phyloP scores from a whole-genome alignment of 2,797 vertebrate genomes.

The Gobionotothen gibberifrons region DNA sequence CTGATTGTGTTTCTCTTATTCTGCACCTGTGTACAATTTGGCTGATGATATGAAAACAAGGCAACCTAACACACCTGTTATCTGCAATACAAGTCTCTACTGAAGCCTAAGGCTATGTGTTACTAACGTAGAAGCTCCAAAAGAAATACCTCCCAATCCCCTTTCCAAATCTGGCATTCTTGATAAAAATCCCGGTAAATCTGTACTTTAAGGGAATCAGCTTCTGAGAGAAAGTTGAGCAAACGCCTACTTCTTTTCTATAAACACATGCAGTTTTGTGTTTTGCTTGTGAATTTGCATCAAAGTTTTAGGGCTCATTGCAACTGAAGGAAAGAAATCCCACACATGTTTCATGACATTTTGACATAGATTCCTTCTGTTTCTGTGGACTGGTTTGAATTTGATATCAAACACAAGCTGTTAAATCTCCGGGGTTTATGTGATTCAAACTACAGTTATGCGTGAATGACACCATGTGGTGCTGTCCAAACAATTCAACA shows the following conservation, averaged over 20 bases:
- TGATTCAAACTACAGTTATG: slow-evolving; percentile 24
- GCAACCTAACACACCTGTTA: background rate
- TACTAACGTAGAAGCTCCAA: background rate
- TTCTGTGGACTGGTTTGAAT: slow-evolving; percentile 7
- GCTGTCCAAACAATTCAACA: slow-evolving; percentile 13
- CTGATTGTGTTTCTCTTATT: slow-evolving; percentile 15
- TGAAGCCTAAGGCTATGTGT: background rate
- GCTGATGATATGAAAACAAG: slow-evolving; percentile 1
- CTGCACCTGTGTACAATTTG: slow-evolving; percentile 6
- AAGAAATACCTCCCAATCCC: background rate
- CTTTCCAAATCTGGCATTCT: background rate
- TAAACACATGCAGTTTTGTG: background rate
- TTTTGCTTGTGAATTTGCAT: background rate
- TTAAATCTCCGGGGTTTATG: slow-evolving; percentile 12
- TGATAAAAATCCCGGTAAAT: no score
- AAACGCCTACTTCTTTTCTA: background rate
- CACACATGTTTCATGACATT: slow-evolving; percentile 13
- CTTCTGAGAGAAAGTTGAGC: background rate
- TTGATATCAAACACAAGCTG: slow-evolving; percentile 22
- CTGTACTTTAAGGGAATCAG: background rate
- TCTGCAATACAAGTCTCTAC: background rate
- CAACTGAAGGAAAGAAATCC: background rate
- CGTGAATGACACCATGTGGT: slow-evolving; percentile 28
- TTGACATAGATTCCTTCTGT: slow-evolving; percentile 12
- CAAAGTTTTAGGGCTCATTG: background rate